A percentile compares a stretch with the other conserved stretches of the same genome.
These are phyloP conservation scores for Clarias magur DNA, from an alignment of 2,113 vertebrate genomes.

Conservation along the genomic window DNA sequence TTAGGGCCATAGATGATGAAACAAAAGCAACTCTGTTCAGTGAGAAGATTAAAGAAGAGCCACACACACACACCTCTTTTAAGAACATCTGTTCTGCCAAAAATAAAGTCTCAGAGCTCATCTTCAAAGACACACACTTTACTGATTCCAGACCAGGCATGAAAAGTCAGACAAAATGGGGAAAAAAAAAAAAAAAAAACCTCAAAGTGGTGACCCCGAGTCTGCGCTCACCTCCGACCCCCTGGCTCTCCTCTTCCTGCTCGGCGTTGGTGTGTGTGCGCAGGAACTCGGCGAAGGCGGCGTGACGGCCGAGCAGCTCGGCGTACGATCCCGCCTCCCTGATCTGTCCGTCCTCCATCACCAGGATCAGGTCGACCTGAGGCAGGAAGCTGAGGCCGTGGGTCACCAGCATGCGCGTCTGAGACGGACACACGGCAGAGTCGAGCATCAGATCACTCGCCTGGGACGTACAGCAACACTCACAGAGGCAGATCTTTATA, in stretches of 20 bases:
- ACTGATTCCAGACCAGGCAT: not conserved
- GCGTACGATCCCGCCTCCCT: slow-evolving; percentile 92
- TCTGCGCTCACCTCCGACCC: slow-evolving; percentile 53
- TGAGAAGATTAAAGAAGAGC: not conserved
- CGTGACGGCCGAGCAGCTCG: slow-evolving; percentile 82
- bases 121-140: not conserved
- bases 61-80: not conserved
- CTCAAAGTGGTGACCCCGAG: not conserved
- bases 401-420: slow-evolving; percentile 93
- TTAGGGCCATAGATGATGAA: not conserved
- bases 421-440: not conserved
- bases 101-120: not conserved
- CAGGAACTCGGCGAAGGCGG: slow-evolving; percentile 90
- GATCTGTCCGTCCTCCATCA: slow-evolving; percentile 90
- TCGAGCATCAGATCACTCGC: not conserved
- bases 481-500: not conserved
- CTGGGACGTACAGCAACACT: not conserved
- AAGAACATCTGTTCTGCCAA: not conserved
- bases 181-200: not conserved
- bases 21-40: not conserved
- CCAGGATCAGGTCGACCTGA: slow-evolving; percentile 84
- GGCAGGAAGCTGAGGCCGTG: slow-evolving; percentile 88
- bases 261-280: slow-evolving; percentile 81
- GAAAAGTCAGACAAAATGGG: not conserved
- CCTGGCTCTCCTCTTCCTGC: slow-evolving; percentile 61